Base-by-base conservation (phyloP, 2,888 invertebrate species). In the Luperina nickerlii region DNA sequence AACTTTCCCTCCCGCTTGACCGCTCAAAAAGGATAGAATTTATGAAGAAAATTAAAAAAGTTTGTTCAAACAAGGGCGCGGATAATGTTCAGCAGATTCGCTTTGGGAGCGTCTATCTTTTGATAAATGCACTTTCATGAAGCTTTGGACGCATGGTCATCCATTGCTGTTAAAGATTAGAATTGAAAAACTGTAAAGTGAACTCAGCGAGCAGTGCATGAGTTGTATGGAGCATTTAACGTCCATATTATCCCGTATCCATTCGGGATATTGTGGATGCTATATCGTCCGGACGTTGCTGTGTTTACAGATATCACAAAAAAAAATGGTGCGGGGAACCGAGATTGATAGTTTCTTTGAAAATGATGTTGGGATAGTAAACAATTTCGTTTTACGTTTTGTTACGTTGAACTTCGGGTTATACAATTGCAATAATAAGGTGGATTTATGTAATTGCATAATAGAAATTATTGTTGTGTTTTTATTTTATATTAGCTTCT, bases 1-100 rank as follows among this genome's bases (percentile, higher is more conserved):
- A 93, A 94, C 91, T 92, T 93, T 92, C 54, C 88, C 74, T 89
- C 89, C 86, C 88, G 85, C 92, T 93, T 93, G 92, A 94, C 93
- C 92, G 91, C 90, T 90, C 91, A 89, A 90, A 90, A 91, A 90
- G 90, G 90, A 92, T 91, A 91, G 90, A 90, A 92, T 92, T 94
- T 90, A 91, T 87, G 89, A 92, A 92, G 93, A 93, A 94, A 93
- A 95, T 95, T 94, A 94, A 95, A 94, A 95, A 94, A 94, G 91
- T 94, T 94, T 89, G 91, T 90, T 90, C 92, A 94, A 94, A 94
- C 93, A 94, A 91, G 92, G 93, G 86, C 73, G 88, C 57, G 75
- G 84, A 86, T 90, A 90, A 90, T 90, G 87, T 90, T 88, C 88
- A 85, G 81, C 76, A 87, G 80, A 89, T 87, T 85, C 80, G 79